Percentiles rank a stretch among this genome's conserved stretches.
Evolutionary conservation across 2,113 vertebrate species (phyloP).

Genomic region (Platanista minor): DNA sequence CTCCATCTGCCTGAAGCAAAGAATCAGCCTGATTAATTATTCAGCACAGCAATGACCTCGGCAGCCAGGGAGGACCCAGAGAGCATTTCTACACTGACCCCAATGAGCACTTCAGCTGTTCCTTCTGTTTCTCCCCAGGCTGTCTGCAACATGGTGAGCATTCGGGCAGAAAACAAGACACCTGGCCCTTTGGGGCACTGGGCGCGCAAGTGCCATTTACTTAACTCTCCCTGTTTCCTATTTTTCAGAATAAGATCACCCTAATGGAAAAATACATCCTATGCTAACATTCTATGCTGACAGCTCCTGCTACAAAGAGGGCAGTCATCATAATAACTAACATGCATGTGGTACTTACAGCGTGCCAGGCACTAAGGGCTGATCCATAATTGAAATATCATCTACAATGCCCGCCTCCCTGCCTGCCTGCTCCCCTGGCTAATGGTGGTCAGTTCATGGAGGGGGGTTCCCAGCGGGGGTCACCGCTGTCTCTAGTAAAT

Average conservation of each 20-base stretch:
- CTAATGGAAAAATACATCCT: background rate
- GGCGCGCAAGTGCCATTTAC: background rate
- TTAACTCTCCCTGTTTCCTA: background rate
- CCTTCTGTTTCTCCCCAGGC: background rate
- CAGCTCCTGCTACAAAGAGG: background rate
- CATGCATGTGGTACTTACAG: accelerated
- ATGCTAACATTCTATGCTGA: background rate
- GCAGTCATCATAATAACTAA: accelerated
- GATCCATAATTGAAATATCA: accelerated
- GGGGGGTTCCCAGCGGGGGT: background rate
- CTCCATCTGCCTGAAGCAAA: background rate
- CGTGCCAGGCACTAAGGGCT: accelerated
- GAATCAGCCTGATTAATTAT: background rate
- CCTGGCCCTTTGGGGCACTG: background rate
- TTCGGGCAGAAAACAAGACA: background rate
- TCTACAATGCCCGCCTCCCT: background rate
- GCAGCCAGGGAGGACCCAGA: background rate
- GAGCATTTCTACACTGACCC: background rate
- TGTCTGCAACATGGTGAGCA: background rate
- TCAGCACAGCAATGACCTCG: accelerated
- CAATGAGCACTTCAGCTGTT: background rate
- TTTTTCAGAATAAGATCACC: background rate
- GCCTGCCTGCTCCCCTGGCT: background rate
- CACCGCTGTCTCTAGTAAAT: background rate
- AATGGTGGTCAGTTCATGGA: no score